These are phyloP conservation scores for Ectobius pallidus DNA, from an alignment of 2,888 invertebrate genomes.

Conservation along the genomic window DNA sequence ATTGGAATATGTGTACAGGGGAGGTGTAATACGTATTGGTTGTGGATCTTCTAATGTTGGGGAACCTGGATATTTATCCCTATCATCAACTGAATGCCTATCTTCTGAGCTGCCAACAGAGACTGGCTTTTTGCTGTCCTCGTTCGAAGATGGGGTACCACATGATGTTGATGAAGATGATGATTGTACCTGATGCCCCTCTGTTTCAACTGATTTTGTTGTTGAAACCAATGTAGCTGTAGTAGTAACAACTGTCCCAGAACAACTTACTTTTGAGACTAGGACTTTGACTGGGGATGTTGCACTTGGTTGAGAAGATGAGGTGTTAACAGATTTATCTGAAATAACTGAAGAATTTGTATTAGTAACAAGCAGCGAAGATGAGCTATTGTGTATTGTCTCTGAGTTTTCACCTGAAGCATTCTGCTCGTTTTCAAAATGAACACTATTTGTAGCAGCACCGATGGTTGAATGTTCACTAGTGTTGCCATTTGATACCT, in stretches of 20 bases:
- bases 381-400: not conserved
- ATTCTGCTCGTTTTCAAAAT: not conserved
- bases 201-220: not conserved
- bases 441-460: not conserved
- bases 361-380: no score
- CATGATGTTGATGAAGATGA: not conserved
- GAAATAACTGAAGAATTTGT: no score
- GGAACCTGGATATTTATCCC: slow-evolving; percentile 40
- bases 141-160: not conserved
- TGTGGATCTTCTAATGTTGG: slow-evolving; percentile 60
- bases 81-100: slow-evolving; percentile 50
- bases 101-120: not conserved
- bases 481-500: not conserved
- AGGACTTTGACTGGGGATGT: slow-evolving; percentile 12
- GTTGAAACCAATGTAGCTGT: not conserved
- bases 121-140: not conserved
- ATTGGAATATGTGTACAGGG: slow-evolving; percentile 79
- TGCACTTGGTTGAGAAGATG: not conserved
- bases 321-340: not conserved
- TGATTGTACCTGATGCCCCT: not conserved
- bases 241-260: not conserved
- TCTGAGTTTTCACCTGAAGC: not conserved
- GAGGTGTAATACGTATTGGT: slow-evolving; percentile 73
- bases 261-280: not conserved
- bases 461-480: not conserved